These are phyloP conservation scores for Sebastiscus albofasciatus DNA, from an alignment of 2,797 vertebrate species.

Conservation along the genomic window DNA sequence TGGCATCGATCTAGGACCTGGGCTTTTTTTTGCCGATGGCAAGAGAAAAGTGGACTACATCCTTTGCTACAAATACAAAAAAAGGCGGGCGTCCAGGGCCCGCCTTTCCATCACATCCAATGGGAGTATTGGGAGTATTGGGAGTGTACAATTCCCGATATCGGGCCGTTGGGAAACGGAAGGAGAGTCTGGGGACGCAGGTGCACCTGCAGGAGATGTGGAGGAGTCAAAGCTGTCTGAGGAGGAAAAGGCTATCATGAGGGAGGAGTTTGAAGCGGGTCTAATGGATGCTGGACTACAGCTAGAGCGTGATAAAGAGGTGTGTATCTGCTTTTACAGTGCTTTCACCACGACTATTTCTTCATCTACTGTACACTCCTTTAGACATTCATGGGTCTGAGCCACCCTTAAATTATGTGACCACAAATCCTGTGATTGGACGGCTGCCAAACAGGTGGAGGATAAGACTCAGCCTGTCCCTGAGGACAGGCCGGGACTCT, in stretches of 20 bases:
- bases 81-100: conserved; percentile 65
- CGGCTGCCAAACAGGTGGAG: conserved; percentile 51
- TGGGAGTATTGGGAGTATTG: conserved; percentile 66
- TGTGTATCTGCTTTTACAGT: conserved; percentile 65
- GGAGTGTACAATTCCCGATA: conserved; percentile 38
- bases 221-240: conserved; percentile 86
- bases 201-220: conserved; percentile 66
- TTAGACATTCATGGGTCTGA: conserved; percentile 14
- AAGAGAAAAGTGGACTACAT: conserved; percentile 95
- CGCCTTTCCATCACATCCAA: conserved; percentile 84
- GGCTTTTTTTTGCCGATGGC: conserved; percentile 89
- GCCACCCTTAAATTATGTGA: conserved; percentile 28
- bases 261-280: conserved; percentile 92
- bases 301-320: conserved; percentile 93
- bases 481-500: background rate
- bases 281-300: conserved; percentile 91
- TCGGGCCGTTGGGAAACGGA: conserved; percentile 47
- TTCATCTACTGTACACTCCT: conserved; percentile 1
- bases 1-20: conserved; percentile 77
- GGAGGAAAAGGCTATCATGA: conserved; percentile 87
- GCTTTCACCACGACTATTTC: conserved; percentile 17
- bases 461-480: conserved; percentile 42
- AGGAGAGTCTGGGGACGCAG: conserved; percentile 62
- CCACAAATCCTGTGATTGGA: conserved; percentile 53
- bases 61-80: conserved; percentile 91